Base-by-base conservation (phyloP, 2,888 invertebrate genomes). In the Lithophane socia region DNA sequence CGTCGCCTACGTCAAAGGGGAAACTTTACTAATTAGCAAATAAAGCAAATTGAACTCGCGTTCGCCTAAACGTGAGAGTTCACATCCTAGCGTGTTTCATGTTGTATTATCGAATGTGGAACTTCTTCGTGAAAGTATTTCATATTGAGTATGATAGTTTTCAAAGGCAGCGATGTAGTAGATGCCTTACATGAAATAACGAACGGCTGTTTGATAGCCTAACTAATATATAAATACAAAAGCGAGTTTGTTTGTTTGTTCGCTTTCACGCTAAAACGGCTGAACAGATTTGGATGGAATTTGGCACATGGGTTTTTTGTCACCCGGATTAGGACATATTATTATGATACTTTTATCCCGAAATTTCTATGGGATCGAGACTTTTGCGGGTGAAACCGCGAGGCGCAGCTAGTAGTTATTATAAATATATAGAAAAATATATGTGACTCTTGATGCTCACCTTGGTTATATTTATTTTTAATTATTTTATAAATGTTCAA, bases 11-110 rank as follows among this genome's bases (percentile, higher is more conserved):
- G 90, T 94, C 94, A 94, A 94, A 93, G 93, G 86, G 89, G 90
- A 92, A 95, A 95, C 94, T 95, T 95, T 92, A 90, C 93, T 95
- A 95, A 95, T 95, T 95, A 95, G 94, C 93, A 94, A 95, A 95
- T 95, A 95, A 94, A 93, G 92, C 92, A 91, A 92, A 94, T 93
- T 93, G 93, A 92, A 93, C 92, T 92, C 90, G 90, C 93, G 91
- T 92, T 92, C 89, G 87, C 75, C 87, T 92, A 90, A 92, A 92
- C 92, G 91, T 90, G 92, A 89, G 89, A 92, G 90, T 91, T 91
- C 90, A 89, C 90, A 87, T 90, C 77, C 82, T 84, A 82, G 78
- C 87, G 79, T 91, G 88, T 89, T 88, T 88, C 82, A 89, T 87
- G 87, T 89, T 86, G 87, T 88, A 88, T 89, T 90, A 91, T 90